Conservation (phyloP, 2,113 vertebrate species). For the Alectura lathami region DNA sequence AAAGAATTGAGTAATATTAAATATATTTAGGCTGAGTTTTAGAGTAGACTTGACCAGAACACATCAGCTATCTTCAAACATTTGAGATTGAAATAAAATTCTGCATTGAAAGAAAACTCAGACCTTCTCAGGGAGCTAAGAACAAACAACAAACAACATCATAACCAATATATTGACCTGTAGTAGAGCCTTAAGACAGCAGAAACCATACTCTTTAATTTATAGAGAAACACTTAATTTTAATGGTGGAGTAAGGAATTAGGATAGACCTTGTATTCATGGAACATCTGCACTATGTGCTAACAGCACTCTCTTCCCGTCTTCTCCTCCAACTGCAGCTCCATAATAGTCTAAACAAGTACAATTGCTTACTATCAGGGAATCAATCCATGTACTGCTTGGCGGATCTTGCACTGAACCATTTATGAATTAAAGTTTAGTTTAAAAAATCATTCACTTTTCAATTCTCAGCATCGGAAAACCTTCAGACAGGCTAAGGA, state of each 20-base stretch:
- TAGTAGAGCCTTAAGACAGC: not conserved
- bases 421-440: not conserved
- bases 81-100: not conserved
- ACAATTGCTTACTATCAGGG: not conserved
- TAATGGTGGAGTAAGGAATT: not conserved
- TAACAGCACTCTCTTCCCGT: not conserved
- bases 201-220: not conserved
- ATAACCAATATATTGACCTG: not conserved
- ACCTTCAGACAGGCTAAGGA: not conserved
- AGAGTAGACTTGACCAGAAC: not conserved
- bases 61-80: not conserved
- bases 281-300: not conserved
- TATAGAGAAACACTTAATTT: not conserved
- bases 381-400: not conserved
- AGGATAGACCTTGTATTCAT: not conserved
- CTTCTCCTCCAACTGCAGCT: not conserved
- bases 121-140: not conserved
- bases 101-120: not conserved
- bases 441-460: not conserved
- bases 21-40: not conserved
- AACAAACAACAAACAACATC: not conserved
- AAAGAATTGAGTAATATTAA: rapidly evolving
- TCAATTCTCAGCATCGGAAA: not conserved
- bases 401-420: not conserved
- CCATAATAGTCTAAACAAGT: not conserved